Conservation (phyloP, 2,888 invertebrate species). For the Helicoverpa assulta region DNA sequence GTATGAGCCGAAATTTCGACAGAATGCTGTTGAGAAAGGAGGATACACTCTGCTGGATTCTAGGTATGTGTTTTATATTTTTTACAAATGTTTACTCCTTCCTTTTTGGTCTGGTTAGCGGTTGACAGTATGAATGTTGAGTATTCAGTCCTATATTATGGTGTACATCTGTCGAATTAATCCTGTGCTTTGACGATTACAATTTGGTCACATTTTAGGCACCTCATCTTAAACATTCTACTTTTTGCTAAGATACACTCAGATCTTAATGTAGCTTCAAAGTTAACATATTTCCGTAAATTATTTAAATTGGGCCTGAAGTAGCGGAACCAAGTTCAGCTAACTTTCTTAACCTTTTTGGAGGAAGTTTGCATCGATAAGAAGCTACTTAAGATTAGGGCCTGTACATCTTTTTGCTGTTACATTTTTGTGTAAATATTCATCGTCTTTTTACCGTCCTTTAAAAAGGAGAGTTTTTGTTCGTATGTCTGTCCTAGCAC, state of each 20-base stretch:
- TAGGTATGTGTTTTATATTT: constrained; percentile 51
- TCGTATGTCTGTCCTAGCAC: too few relatives aligned
- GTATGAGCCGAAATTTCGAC: constrained; percentile 63
- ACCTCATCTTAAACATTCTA: too few relatives aligned
- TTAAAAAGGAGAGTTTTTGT: too few relatives aligned
- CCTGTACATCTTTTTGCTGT: background rate
- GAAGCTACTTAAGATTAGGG: background rate
- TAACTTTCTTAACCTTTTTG: background rate
- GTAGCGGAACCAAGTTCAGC: background rate
- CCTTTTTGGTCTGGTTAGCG: too few relatives aligned
- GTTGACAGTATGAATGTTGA: too few relatives aligned
- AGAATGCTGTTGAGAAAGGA: constrained; percentile 33
- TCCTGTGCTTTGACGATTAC: too few relatives aligned
- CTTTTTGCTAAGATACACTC: too few relatives aligned
- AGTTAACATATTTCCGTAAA: background rate
- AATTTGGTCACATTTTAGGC: too few relatives aligned
- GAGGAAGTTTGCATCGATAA: constrained; percentile 2
- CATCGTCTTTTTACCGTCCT: too few relatives aligned
- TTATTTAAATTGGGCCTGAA: background rate
- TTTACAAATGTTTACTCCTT: background rate
- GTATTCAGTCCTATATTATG: too few relatives aligned
- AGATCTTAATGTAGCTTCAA: background rate
- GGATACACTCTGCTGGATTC: constrained; percentile 48
- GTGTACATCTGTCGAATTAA: too few relatives aligned
- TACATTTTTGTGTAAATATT: too few relatives aligned